Conservation (phyloP, 2,888 invertebrate genomes). For the Colletes collaris region DNA sequence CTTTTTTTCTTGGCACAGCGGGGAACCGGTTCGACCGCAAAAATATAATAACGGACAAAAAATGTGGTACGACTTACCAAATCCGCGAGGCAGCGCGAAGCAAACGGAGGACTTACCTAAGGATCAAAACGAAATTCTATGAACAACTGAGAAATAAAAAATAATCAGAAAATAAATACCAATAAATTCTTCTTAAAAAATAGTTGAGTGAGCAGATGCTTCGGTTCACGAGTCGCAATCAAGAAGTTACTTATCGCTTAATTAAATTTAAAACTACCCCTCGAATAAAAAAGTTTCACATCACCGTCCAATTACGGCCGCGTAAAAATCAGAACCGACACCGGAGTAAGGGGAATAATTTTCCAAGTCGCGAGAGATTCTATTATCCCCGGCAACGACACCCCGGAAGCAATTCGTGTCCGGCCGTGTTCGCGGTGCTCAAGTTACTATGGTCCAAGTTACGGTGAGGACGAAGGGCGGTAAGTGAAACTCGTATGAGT, state of each 20-base stretch:
- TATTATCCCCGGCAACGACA: constrained; percentile 8
- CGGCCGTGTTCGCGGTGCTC: constrained; percentile 10
- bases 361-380: constrained; percentile 3
- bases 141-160: background rate
- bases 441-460: constrained; percentile 17
- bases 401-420: constrained; percentile 20
- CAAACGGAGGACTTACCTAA: constrained; percentile 31
- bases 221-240: too few species aligned
- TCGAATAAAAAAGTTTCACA: background rate
- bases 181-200: background rate
- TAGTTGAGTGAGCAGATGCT: too few species aligned
- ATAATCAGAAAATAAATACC: background rate
- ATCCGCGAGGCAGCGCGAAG: background rate
- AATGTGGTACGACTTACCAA: constrained; percentile 26
- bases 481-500: constrained; percentile 45
- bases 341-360: background rate
- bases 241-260: too few species aligned
- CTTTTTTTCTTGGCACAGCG: too few species aligned
- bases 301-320: background rate
- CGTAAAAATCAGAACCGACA: background rate
- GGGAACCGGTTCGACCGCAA: too few species aligned
- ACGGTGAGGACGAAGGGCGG: constrained; percentile 4
- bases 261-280: background rate
- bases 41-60: too few species aligned
- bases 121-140: background rate